phyloP scores from a whole-genome alignment of 2,797 vertebrate species.

The Sorex maritimensis region DNA sequence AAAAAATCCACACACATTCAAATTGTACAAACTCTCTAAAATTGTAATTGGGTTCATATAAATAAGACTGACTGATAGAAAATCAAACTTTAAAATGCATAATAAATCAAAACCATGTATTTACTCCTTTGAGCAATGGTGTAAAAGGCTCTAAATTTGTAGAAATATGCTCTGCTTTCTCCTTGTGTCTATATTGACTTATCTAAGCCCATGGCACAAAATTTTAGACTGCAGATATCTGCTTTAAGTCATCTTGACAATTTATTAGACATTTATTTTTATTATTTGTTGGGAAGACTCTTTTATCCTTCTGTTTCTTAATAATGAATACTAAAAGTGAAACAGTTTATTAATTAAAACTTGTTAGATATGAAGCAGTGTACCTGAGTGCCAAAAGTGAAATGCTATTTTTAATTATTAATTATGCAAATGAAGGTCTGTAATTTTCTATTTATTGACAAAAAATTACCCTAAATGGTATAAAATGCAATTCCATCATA shows the following conservation, averaged over 20 bases:
- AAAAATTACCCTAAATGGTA: background rate
- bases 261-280: conserved; percentile 37
- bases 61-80: background rate
- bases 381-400: background rate
- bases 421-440: background rate
- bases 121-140: too few relatives aligned
- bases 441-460: background rate
- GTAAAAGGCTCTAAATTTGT: background rate
- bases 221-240: background rate
- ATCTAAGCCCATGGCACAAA: background rate
- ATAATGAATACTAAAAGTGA: conserved; percentile 44
- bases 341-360: conserved; percentile 34
- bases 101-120: background rate
- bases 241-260: background rate
- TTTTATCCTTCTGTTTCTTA: too few relatives aligned
- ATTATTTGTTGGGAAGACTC: background rate
- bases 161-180: background rate
- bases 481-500: background rate
- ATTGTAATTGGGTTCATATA: background rate
- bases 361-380: background rate
- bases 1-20: background rate
- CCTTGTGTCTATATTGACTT: conserved; percentile 27
- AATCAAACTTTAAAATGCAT: background rate
- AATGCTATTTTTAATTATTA: background rate
- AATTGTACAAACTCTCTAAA: background rate